Conservation (phyloP, 2,113 vertebrate species). For the Chascanopsetta lugubris region DNA sequence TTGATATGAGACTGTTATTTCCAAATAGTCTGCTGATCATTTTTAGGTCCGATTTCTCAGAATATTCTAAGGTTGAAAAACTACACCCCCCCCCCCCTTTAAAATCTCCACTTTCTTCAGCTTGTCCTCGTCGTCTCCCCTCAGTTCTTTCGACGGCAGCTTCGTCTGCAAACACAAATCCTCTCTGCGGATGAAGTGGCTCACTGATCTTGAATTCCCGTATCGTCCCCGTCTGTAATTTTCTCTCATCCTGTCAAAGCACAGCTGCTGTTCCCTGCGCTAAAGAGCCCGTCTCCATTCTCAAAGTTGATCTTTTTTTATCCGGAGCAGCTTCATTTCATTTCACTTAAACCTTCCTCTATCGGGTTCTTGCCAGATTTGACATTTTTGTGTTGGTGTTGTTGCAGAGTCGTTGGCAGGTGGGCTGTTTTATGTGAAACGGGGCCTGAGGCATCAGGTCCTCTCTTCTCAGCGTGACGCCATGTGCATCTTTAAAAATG, state of each 20-base stretch:
- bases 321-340: slow-evolving; percentile 42
- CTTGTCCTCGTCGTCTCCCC: neutral
- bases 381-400: slow-evolving; percentile 20
- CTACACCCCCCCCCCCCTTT: too few species aligned
- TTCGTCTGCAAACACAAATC: neutral
- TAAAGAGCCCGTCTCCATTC: slow-evolving; percentile 16
- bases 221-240: slow-evolving; percentile 5
- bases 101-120: too few species aligned
- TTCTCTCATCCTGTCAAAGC: slow-evolving; percentile 26
- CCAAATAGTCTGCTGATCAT: too few species aligned
- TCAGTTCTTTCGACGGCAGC: neutral
- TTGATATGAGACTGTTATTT: too few species aligned
- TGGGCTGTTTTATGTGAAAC: slow-evolving; percentile 45
- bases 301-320: slow-evolving; percentile 30
- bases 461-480: slow-evolving; percentile 19
- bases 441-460: slow-evolving; percentile 26
- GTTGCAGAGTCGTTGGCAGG: slow-evolving; percentile 34
- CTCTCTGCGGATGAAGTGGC: neutral
- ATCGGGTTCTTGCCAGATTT: slow-evolving; percentile 45
- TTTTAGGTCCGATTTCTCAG: too few species aligned
- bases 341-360: slow-evolving; percentile 31
- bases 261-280: slow-evolving; percentile 25
- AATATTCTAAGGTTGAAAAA: too few species aligned
- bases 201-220: neutral
- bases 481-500: slow-evolving; percentile 28